Evolutionary conservation across 2,888 invertebrate species (phyloP), one percentile per base, ranked within the genome.

Genomic region (Drosophila rubida): DNA sequence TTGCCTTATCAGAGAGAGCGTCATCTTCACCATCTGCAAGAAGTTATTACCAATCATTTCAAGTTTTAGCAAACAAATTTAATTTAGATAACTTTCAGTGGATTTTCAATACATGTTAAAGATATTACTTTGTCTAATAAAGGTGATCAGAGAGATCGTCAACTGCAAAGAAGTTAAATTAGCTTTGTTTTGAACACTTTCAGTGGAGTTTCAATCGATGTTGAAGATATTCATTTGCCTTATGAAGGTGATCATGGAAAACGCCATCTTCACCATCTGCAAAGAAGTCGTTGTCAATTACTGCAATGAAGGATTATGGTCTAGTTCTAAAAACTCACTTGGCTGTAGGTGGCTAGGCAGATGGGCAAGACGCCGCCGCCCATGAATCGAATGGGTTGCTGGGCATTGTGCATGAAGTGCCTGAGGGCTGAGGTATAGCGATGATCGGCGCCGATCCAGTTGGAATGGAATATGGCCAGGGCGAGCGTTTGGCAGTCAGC

Each of bases 281-380:
- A 57, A 9, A 11, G 5, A 14, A 22, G 8, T 8, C 4, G 6
- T 8, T 7, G 6, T 1, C 1, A 5, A 9, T 37, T 2, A 8
- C 7, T 6, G 3, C 1, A 1, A 1, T 4, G 6, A 1, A 1
- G 9, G 6, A 19, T 4, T 13, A 9, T 16, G 5, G n/a, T 5
- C 0, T 4, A 1, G 19, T 2, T 19, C n/a, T n/a, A 27, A 30
- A 8, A 13, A 3, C 54, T 44, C 30, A 71, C 70, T 23, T 42
- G 60, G 14, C 46, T 45, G 51, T 71, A 65, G 0, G 71, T 71
- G 14, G 45, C 48, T 11, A 65, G 39, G 5, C 51, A 55, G 0
- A 71, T 71, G 13, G 70, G 70, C 13, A 71, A 39, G 2, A 71
- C 37, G 7, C 70, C 70, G 0, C 59, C 55, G 3, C 66, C 71